phyloP scores from a whole-genome alignment of 2,888 invertebrate genomes.

The Enchytraeus crypticus region DNA sequence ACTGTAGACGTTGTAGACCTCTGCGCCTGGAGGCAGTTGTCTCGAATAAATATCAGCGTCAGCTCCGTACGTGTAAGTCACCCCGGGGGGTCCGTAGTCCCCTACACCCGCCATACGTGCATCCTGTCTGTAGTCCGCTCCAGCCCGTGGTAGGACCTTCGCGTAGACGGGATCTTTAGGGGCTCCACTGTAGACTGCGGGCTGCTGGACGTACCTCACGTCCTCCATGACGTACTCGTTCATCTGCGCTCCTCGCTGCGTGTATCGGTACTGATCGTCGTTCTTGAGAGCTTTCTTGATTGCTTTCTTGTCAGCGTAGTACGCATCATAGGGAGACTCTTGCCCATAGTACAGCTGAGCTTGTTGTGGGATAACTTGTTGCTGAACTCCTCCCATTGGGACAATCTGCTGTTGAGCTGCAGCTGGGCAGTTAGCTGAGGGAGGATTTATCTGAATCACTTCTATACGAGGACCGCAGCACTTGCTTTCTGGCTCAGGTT shows the following conservation, averaged over 20 bases:
- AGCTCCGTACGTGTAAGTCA: background rate
- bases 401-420: background rate
- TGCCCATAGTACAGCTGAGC: background rate
- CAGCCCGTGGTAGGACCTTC: background rate
- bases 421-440: background rate
- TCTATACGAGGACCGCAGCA: too few species aligned
- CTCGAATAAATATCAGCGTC: slow-evolving; percentile 2
- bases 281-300: too few species aligned
- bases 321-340: too few species aligned
- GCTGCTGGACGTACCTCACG: background rate
- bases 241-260: background rate
- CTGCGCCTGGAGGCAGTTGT: background rate
- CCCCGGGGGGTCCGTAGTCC: background rate
- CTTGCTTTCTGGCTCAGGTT: too few species aligned
- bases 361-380: too few species aligned
- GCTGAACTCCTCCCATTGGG: too few species aligned
- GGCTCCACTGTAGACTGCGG: background rate
- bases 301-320: too few species aligned
- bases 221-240: background rate
- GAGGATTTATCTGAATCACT: background rate
- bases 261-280: background rate
- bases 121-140: background rate
- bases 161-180: slow-evolving; percentile 1
- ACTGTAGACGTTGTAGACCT: background rate
- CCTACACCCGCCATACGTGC: background rate